A percentile compares a stretch with the other conserved stretches of the same genome.
Evolutionary conservation across 1,140 invertebrate genomes (phyloP).

Genomic region (Anastrepha ludens): DNA sequence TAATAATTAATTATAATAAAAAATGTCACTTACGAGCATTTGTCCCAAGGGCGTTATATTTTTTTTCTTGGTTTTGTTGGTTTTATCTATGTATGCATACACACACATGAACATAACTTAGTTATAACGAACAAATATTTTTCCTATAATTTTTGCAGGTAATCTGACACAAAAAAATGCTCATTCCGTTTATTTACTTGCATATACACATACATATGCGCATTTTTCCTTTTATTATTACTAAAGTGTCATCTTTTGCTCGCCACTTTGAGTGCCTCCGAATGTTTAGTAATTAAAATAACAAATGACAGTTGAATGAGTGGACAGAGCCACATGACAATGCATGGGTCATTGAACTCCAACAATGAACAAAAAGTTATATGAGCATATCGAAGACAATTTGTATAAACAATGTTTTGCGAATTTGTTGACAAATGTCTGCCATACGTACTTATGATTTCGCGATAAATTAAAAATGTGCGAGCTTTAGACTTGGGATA

Average conservation of each 20-base stretch:
- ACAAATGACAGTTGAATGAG: constrained; percentile 46
- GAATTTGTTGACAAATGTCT: constrained; percentile 43
- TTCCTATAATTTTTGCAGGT: background rate
- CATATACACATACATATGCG: background rate
- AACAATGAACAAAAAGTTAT: constrained; percentile 11
- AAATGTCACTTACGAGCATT: too few relatives aligned
- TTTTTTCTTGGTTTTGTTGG: too few relatives aligned
- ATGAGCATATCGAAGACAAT: constrained; percentile 8
- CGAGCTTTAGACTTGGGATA: background rate
- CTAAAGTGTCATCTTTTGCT: constrained; percentile 14
- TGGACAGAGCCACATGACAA: constrained; percentile 19
- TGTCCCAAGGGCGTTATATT: too few relatives aligned
- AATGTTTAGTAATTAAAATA: constrained; percentile 28
- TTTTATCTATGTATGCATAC: too few relatives aligned
- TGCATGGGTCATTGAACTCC: constrained; percentile 20
- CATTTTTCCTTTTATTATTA: background rate
- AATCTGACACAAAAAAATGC: background rate
- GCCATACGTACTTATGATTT: background rate
- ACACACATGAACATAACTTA: background rate
- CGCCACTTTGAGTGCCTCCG: background rate
- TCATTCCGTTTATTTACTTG: background rate
- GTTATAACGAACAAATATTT: too few relatives aligned
- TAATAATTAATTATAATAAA: too few relatives aligned
- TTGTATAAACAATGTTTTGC: constrained; percentile 25
- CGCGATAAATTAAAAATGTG: background rate